phyloP scores from a whole-genome alignment of 2,888 invertebrate species.

The Zygogramma bicolorata region DNA sequence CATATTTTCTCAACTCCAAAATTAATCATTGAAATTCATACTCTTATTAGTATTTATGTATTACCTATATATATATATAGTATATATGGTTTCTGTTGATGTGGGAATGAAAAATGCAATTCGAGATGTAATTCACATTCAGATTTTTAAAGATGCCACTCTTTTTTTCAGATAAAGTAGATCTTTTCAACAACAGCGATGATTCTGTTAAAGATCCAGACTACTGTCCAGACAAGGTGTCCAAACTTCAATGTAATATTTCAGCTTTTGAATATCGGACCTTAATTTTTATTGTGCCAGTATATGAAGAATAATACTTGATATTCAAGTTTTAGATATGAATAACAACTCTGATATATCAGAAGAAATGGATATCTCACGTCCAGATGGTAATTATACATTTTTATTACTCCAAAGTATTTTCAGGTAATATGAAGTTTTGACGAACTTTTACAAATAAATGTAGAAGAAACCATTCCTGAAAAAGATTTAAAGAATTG shows the following conservation, averaged over 20 bases:
- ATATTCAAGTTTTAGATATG: background rate
- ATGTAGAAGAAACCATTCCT: too few relatives aligned
- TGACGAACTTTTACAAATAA: too few relatives aligned
- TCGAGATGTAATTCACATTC: background rate
- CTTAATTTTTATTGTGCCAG: background rate
- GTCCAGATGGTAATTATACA: background rate
- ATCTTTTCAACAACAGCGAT: background rate
- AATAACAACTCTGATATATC: background rate
- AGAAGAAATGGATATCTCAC: background rate
- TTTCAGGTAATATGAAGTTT: too few relatives aligned
- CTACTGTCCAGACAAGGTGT: background rate
- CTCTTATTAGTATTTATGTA: too few relatives aligned
- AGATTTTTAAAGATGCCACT: background rate
- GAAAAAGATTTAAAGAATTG: too few relatives aligned
- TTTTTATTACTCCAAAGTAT: too few relatives aligned
- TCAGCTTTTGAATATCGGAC: background rate
- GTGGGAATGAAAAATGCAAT: too few relatives aligned
- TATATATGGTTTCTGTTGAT: too few relatives aligned
- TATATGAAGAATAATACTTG: background rate
- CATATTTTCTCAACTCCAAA: too few relatives aligned
- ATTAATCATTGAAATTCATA: too few relatives aligned
- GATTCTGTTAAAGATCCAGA: background rate
- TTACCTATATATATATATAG: too few relatives aligned
- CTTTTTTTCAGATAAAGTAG: background rate
- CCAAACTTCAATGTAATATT: background rate